Percentiles rank a stretch among this genome's conserved stretches.
Evolutionary conservation across 2,888 invertebrate genomes (phyloP).

Genomic region (Agonopterix arenella): DNA sequence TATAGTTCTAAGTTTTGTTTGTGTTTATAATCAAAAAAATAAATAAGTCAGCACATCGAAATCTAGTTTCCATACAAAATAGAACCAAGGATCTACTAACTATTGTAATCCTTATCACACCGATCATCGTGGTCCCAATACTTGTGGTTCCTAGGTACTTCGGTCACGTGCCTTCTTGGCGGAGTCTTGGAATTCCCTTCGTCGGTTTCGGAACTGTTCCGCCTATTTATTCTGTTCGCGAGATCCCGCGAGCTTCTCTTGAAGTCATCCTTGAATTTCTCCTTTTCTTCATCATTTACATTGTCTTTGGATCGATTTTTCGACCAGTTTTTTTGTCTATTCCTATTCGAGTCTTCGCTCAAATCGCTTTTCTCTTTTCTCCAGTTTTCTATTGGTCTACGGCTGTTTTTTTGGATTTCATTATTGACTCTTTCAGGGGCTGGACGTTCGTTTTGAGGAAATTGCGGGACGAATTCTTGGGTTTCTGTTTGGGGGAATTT

Average conservation of each 20-base stretch:
- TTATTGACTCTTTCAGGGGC: conserved; percentile 46
- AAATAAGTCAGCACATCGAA: too few species aligned
- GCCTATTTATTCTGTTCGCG: conserved; percentile 26
- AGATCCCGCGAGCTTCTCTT: conserved; percentile 32
- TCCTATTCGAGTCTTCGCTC: conserved; percentile 45
- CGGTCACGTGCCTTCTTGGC: conserved; percentile 47
- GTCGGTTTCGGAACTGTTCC: conserved; percentile 41
- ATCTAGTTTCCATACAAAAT: too few species aligned
- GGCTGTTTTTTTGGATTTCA: conserved; percentile 38
- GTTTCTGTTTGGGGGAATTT: background rate
- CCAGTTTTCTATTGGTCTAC: conserved; percentile 58
- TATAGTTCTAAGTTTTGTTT: too few species aligned
- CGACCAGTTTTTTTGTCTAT: conserved; percentile 47
- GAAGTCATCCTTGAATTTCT: conserved; percentile 15
- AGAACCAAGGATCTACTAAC: conserved; percentile 37
- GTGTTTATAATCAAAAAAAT: too few species aligned
- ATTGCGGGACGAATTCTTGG: conserved; percentile 18
- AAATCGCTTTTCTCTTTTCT: conserved; percentile 45
- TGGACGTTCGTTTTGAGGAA: conserved; percentile 11
- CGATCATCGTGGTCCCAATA: conserved; percentile 71
- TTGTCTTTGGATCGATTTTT: conserved; percentile 53
- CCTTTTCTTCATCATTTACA: conserved; percentile 39
- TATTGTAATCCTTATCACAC: conserved; percentile 64
- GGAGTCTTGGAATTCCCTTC: conserved; percentile 28
- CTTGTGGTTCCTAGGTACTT: conserved; percentile 59